These are phyloP conservation scores for Poeciliopsis turneri DNA, from an alignment of 2,797 vertebrate species.

Conservation along the genomic window DNA sequence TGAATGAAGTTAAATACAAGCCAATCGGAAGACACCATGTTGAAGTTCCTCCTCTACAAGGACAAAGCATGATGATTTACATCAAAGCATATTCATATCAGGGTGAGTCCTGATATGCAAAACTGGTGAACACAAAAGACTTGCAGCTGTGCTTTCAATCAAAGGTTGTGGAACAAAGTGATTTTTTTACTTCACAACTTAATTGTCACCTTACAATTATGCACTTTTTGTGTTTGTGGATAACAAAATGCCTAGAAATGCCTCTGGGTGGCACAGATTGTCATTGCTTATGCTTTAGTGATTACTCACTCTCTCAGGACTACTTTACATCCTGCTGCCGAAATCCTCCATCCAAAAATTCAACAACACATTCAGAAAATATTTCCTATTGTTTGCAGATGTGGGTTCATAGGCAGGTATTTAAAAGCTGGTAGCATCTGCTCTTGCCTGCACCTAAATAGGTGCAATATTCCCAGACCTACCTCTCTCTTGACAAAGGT, in stretches of 20 bases:
- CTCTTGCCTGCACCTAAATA: neutral
- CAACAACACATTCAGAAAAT: slow-evolving; percentile 1
- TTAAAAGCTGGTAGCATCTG: slow-evolving; percentile 1
- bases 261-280: neutral
- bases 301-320: slow-evolving; percentile 6
- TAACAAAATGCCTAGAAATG: neutral
- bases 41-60: neutral
- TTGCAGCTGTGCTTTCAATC: neutral
- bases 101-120: neutral
- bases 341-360: slow-evolving; percentile 6
- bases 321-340: slow-evolving; percentile 1
- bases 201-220: neutral
- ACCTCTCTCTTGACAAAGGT: slow-evolving; percentile 94
- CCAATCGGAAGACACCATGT: neutral
- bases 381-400: slow-evolving; percentile 2
- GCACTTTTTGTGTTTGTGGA: neutral
- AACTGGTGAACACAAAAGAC: neutral
- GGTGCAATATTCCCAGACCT: slow-evolving; percentile 16
- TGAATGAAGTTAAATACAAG: neutral
- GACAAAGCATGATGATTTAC: neutral
- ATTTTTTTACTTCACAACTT: neutral
- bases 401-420: neutral
- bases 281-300: slow-evolving; percentile 19
- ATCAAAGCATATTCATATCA: neutral
- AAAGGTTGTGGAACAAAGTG: neutral